Evolutionary conservation across 2,797 vertebrate species (phyloP).

Genomic region (Danio tinwini): DNA sequence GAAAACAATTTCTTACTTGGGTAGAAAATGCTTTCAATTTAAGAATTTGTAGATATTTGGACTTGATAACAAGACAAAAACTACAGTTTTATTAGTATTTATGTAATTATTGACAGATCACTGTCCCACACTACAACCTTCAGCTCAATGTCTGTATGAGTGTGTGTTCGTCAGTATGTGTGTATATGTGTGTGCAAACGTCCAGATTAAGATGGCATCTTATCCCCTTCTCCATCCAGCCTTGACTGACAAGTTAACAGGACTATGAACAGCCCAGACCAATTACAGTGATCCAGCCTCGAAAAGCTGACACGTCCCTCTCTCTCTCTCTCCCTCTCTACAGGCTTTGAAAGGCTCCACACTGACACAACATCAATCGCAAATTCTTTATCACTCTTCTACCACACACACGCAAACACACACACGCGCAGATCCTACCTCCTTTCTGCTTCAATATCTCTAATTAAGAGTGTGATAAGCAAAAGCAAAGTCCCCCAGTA

Average conservation of each 20-base stretch:
- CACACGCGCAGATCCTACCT: conserved; percentile 32
- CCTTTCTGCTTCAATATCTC: conserved; percentile 36
- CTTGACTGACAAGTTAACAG: conserved; percentile 53
- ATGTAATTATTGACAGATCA: conserved; percentile 13
- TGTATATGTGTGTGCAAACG: conserved; percentile 12
- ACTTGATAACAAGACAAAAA: too few relatives aligned
- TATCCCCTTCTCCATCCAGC: conserved; percentile 36
- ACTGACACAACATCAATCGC: conserved; percentile 59
- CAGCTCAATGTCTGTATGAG: conserved; percentile 1
- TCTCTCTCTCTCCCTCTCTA: conserved; percentile 19
- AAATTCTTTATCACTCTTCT: conserved; percentile 25
- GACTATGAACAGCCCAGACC: conserved; percentile 50
- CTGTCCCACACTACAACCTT: conserved; percentile 7
- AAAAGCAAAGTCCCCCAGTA: conserved; percentile 30
- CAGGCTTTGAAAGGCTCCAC: conserved; percentile 45
- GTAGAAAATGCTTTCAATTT: too few relatives aligned
- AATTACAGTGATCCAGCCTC: conserved; percentile 48
- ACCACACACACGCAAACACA: conserved; percentile 31
- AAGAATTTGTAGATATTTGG: too few relatives aligned
- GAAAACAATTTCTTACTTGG: too few relatives aligned
- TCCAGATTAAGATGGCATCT: conserved; percentile 25
- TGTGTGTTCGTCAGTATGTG: not conserved
- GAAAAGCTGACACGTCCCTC: conserved; percentile 50
- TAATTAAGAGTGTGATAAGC: conserved; percentile 55
- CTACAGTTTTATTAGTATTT: too few relatives aligned